Evolutionary conservation across 1,140 invertebrate species (phyloP).

Genomic region (Saccostrea echinata): DNA sequence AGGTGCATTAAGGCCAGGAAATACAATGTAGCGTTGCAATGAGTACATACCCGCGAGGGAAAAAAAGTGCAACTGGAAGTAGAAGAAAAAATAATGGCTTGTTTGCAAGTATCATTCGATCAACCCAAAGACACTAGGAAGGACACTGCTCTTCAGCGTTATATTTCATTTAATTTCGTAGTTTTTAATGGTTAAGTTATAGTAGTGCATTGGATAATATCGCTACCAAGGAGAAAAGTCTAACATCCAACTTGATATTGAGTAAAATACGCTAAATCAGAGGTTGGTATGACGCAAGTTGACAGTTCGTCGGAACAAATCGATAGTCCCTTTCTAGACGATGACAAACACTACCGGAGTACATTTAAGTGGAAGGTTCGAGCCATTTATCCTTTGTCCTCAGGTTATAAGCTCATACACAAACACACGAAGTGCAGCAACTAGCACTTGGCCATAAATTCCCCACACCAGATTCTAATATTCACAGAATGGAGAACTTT

Average conservation of each 20-base stretch:
- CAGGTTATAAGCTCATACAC: not conserved
- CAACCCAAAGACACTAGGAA: too few species aligned
- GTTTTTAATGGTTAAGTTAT: not conserved
- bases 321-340: not conserved
- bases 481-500: too few species aligned
- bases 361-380: not conserved
- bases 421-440: not conserved
- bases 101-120: too few species aligned
- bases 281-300: constrained; percentile 14
- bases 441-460: not conserved
- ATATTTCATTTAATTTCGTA: not conserved
- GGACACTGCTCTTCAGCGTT: not conserved
- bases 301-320: not conserved
- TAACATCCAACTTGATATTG: not conserved
- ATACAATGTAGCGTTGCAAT: too few species aligned
- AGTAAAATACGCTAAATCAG: not conserved
- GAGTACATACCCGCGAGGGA: too few species aligned
- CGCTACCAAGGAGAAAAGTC: not conserved
- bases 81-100: too few species aligned
- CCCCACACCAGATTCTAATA: too few species aligned
- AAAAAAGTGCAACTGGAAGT: too few species aligned
- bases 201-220: not conserved
- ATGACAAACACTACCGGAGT: not conserved
- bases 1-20: too few species aligned
- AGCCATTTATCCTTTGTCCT: too few species aligned